Evolutionary conservation across 2,113 vertebrate genomes (phyloP), one percentile per base, ranked within the genome.

Genomic region (Sylvietta virens): DNA sequence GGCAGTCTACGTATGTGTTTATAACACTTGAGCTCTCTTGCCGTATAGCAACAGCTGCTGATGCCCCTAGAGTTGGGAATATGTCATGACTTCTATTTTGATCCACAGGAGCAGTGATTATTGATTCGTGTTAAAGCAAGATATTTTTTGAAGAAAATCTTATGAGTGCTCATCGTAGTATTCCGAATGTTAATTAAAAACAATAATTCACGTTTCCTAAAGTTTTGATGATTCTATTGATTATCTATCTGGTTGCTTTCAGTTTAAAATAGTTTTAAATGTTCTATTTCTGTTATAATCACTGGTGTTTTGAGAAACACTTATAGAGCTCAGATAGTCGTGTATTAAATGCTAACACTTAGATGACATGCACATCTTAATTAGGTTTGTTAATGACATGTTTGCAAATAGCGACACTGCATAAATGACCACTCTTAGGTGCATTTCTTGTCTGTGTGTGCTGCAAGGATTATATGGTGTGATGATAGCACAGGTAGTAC

Each of bases 61-160:
- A 33, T 90, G 92, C 94, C 95, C 95, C 93, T 97, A 95, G 90
- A 95, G 96, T 86, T 92, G 67, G 66, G 72, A 91, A 50, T 40
- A 69, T 69, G 94, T 78, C 53, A 92, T 92, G 89, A 56, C 89
- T 94, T 76, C 86, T 96, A 7, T 92, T 95, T 91, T 95, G 44
- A 69, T 93, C 65, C 53, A 24, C 70, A 53, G 3, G 61, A 88
- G 5, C 71, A 35, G 74, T 62, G 56, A 16, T 88, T 88, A 74
- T 81, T 51, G 71, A 58, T 73, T 77, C 56, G 24, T 83, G 30
- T 37, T 77, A 62, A 79, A 86, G n/a, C 37, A 33, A 66, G 50
- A 11, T 45, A 1, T 35, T 78, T 71, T 57, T 51, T 54, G 1
- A 27, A 86, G 22, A 8, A 53, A 33, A 57, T 53, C 16, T 61